A percentile compares a stretch with the other conserved stretches of the same genome.
phyloP scores from a whole-genome alignment of 2,797 vertebrate species.

The Lagorchestes hirsutus region DNA sequence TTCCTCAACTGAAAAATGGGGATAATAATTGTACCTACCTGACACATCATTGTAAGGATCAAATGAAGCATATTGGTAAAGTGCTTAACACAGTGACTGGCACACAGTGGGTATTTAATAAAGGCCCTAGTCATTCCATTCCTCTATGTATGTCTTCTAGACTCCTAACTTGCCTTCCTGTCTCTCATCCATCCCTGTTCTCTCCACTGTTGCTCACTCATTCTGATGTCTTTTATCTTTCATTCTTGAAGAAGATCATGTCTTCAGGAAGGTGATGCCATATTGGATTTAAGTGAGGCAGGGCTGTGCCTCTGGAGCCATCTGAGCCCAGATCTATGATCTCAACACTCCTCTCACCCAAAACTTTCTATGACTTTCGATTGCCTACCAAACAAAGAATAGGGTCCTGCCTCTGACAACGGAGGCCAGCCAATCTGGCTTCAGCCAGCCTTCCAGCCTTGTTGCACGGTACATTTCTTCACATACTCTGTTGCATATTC shows the following conservation, averaged over 20 bases:
- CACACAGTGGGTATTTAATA: not conserved
- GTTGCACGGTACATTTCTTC: not conserved
- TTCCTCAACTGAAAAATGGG: not conserved
- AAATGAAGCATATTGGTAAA: not conserved
- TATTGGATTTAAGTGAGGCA: no score
- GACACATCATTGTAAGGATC: not conserved
- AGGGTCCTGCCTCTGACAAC: not conserved
- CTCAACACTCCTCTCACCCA: not conserved
- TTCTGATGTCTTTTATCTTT: no score
- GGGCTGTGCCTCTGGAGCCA: no score
- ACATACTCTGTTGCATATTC: not conserved
- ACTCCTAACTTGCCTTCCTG: not conserved
- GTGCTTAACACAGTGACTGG: not conserved
- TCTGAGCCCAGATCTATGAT: not conserved
- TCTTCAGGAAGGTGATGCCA: no score
- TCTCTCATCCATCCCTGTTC: not conserved
- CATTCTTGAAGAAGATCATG: no score
- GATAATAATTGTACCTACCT: not conserved
- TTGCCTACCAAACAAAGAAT: no score
- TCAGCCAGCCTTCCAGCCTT: not conserved
- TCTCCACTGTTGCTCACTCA: not conserved
- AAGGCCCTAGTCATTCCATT: not conserved
- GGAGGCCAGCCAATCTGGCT: not conserved
- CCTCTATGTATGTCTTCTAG: not conserved
- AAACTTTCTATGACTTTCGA: no score